Conservation (phyloP, 2,888 invertebrate species). For the Dysmachus trigonus region DNA sequence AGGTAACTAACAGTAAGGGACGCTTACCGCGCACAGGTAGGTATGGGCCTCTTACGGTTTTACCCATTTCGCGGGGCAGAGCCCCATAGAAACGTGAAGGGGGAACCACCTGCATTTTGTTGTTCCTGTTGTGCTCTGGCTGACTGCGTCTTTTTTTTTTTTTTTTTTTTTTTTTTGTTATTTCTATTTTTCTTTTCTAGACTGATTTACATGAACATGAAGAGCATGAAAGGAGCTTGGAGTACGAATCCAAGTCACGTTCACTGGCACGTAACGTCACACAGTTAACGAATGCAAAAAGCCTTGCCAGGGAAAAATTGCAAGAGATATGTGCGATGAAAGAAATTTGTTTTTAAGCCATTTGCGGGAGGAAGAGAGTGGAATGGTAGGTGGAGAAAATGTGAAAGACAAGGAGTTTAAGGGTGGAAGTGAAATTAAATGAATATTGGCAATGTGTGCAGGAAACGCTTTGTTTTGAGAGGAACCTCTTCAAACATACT, state of each 20-base stretch:
- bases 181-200: neutral
- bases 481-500: neutral
- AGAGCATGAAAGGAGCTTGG: neutral
- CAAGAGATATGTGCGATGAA: neutral
- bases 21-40: slow-evolving; percentile 19
- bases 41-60: slow-evolving; percentile 7
- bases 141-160: neutral
- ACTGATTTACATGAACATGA: neutral
- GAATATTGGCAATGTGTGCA: neutral
- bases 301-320: neutral
- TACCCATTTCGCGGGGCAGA: neutral
- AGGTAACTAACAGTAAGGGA: slow-evolving; percentile 44
- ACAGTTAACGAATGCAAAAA: slow-evolving; percentile 9
- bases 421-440: neutral
- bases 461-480: neutral
- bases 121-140: neutral
- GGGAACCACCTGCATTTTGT: neutral
- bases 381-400: neutral
- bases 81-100: neutral
- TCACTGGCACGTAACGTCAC: slow-evolving; percentile 32
- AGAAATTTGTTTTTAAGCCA: neutral
- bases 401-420: neutral
- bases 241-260: slow-evolving; percentile 21
- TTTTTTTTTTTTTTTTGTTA: neutral
- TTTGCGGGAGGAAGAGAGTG: neutral